phyloP scores from a whole-genome alignment of 2,888 invertebrate species.

The Dasypogon diadema region DNA sequence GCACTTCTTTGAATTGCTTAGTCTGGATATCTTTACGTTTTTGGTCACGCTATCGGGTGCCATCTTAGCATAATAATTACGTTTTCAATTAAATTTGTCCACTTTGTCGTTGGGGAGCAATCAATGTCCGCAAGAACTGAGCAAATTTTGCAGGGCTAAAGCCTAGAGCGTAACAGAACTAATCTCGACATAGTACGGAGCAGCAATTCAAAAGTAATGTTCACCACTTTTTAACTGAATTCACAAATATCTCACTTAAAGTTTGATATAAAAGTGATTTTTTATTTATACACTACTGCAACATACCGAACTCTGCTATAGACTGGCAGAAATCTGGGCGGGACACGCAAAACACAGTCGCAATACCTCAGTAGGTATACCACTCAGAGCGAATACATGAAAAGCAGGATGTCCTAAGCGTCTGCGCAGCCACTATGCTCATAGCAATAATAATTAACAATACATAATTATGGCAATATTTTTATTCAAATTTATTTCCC shows the following conservation, averaged over 20 bases:
- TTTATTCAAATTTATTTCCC: constrained; percentile 39
- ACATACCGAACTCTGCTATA: constrained; percentile 56
- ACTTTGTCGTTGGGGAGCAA: background rate
- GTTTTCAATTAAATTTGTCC: background rate
- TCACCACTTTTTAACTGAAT: background rate
- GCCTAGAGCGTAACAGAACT: constrained; percentile 14
- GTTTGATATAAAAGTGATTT: constrained; percentile 43
- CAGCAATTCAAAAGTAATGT: too few relatives aligned
- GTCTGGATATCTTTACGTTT: constrained; percentile 49
- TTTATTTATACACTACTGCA: constrained; percentile 51
- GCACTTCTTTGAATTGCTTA: constrained; percentile 58
- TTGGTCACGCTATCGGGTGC: constrained; percentile 42
- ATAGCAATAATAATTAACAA: constrained; percentile 53
- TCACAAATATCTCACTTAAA: constrained; percentile 46
- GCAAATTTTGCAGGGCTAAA: background rate
- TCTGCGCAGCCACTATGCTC: constrained; percentile 47
- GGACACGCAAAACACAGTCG: constrained; percentile 59
- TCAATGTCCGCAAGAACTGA: constrained; percentile 17
- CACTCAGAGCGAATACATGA: constrained; percentile 12
- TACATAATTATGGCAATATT: constrained; percentile 42
- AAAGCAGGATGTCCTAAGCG: constrained; percentile 10
- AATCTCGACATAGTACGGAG: background rate
- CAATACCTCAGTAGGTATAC: constrained; percentile 45
- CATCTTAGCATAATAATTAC: constrained; percentile 46
- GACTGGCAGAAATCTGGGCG: constrained; percentile 61